Base-by-base conservation (phyloP, 1,140 invertebrate genomes). In the Polyergus mexicanus region DNA sequence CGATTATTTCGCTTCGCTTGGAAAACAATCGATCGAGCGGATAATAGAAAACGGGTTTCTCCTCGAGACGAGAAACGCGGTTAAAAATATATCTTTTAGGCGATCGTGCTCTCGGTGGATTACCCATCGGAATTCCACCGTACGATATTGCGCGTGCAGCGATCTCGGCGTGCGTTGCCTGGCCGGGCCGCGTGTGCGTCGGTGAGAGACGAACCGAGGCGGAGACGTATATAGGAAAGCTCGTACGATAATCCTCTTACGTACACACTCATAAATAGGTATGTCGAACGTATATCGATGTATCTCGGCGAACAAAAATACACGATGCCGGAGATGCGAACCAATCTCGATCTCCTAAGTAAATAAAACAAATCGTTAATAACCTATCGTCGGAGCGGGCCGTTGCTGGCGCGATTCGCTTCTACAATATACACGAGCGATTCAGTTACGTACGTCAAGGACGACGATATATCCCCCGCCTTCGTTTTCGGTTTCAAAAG, bases 361-460 rank as follows among this genome's bases (percentile, higher is more conserved):
- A 78, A 78, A 88, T 87, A 88, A 78, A 88, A 54, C 28, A 85
- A 88, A 77, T 60, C 72, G 22, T 76, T 58, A 60, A 44, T 65
- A n/a, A n/a, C 35, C 81, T 63, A 84, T 84, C 72, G 58, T 13
- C 71, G 32, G 71, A 65, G 60, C 65, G 60, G 8, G 22, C 25
- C 68, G 68, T 60, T 63, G 22, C 35, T 60, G 72, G n/a, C 4
- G 80, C 16, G 56, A n/a, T n/a, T n/a, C n/a, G n/a, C 58, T 65
- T 35, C 41, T 63, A 68, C 35, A 58, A 32, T 76, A 72, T 58
- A 86, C 51, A 66, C 54, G 19, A 56, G n/a, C 74, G 28, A 86
- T 81, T 85, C 65, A 47, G 84, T 69, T 62, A 54, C 8, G 7
- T 41, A 6, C 22, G 54, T 72, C 74, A 47, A 35, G n/a, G 44